Evolutionary conservation across 2,797 vertebrate genomes (phyloP).

Genomic region (Hephaestus fuliginosus): DNA sequence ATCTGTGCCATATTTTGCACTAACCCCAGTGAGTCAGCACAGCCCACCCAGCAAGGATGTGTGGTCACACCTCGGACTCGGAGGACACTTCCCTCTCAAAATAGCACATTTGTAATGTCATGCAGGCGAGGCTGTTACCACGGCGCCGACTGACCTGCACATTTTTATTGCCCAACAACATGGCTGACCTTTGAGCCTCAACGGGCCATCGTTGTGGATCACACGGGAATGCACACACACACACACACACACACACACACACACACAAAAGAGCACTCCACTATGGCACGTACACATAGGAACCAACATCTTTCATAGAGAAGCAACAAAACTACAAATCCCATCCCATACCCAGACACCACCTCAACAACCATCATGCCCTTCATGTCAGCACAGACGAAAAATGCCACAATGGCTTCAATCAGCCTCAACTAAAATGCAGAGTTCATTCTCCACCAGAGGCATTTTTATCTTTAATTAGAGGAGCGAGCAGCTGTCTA

Average conservation of each 20-base stretch:
- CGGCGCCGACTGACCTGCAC: constrained; percentile 72
- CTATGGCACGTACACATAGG: constrained; percentile 31
- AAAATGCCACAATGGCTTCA: constrained; percentile 70
- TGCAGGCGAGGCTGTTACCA: constrained; percentile 60
- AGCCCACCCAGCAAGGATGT: constrained; percentile 68
- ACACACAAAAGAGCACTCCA: constrained; percentile 1
- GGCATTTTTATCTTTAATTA: constrained; percentile 84
- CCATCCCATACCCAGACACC: constrained; percentile 4
- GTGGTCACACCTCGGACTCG: constrained; percentile 79
- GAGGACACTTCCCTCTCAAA: constrained; percentile 81
- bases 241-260: background rate
- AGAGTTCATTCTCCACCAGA: constrained; percentile 79
- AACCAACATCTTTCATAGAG: constrained; percentile 7
- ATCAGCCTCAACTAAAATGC: constrained; percentile 68
- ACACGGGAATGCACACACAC: constrained; percentile 34
- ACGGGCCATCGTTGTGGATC: constrained; percentile 63
- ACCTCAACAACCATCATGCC: constrained; percentile 40
- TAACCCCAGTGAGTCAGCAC: constrained; percentile 77
- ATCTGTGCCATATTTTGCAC: constrained; percentile 72
- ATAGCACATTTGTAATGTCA: constrained; percentile 84
- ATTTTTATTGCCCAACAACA: constrained; percentile 80
- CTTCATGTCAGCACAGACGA: constrained; percentile 57
- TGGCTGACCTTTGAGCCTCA: constrained; percentile 82
- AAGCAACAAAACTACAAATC: constrained; percentile 28
- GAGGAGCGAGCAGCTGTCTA: constrained; percentile 82